These are phyloP conservation scores for Nerophis lumbriciformis DNA, from an alignment of 2,113 vertebrate genomes.

Conservation along the genomic window DNA sequence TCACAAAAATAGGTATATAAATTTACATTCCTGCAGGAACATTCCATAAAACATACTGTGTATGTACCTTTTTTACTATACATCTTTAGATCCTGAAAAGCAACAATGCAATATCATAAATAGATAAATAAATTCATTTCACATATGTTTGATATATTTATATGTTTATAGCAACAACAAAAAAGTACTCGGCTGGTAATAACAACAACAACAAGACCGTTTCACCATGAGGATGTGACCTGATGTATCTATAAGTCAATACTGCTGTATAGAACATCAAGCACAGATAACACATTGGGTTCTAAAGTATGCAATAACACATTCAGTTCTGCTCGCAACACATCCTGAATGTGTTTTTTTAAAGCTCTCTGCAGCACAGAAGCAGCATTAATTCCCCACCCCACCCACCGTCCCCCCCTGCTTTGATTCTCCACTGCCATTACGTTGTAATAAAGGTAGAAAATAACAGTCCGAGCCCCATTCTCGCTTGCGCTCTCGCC, in stretches of 20 bases:
- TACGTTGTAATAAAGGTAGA: constrained; percentile 69
- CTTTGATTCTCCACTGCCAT: constrained; percentile 64
- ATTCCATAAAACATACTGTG: constrained; percentile 56
- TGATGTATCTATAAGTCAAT: constrained; percentile 25
- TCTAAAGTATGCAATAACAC: constrained; percentile 4
- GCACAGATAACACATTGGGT: constrained; percentile 21
- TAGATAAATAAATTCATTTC: constrained; percentile 60
- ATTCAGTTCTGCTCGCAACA: constrained; percentile 44
- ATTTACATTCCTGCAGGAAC: constrained; percentile 69
- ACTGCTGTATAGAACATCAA: constrained; percentile 37
- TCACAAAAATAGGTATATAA: constrained; percentile 64
- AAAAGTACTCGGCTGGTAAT: constrained; percentile 30
- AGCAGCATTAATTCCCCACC: constrained; percentile 3
- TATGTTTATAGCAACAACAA: constrained; percentile 18
- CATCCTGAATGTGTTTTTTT: constrained; percentile 42
- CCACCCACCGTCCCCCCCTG: neutral
- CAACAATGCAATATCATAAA: constrained; percentile 49
- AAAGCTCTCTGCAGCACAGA: constrained; percentile 24
- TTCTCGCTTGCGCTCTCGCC: constrained; percentile 20
- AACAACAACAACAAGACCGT: constrained; percentile 41
- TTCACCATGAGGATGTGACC: constrained; percentile 44
- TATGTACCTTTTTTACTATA: constrained; percentile 9
- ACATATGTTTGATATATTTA: constrained; percentile 8
- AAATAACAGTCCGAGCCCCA: constrained; percentile 60
- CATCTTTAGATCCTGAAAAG: constrained; percentile 42